phyloP scores from a whole-genome alignment of 2,113 vertebrate species.

The Siniperca chuatsi region DNA sequence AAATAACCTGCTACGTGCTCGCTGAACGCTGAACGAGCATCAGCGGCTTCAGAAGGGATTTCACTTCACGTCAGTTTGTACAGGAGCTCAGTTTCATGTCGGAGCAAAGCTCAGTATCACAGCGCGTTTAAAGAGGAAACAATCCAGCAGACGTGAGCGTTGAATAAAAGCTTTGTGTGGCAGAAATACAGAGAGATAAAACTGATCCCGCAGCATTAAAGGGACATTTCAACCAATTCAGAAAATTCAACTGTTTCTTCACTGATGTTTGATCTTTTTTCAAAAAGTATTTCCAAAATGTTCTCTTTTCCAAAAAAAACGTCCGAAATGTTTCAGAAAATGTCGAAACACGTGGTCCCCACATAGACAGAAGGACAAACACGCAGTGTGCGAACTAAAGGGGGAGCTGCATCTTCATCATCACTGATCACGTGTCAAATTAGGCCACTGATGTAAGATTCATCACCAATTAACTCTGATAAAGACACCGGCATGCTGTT shows the following conservation, averaged over 20 bases:
- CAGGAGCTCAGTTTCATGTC: background rate
- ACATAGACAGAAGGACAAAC: too few species aligned
- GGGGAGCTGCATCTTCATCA: too few species aligned
- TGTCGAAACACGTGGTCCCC: too few species aligned
- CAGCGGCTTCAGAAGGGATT: background rate
- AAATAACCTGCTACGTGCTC: background rate
- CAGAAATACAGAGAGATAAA: too few species aligned
- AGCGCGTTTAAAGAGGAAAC: background rate
- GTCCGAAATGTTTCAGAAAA: too few species aligned
- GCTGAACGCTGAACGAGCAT: slow-evolving; percentile 15
- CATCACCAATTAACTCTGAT: too few species aligned
- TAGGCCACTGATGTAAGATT: too few species aligned
- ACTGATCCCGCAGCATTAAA: background rate
- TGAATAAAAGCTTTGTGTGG: background rate
- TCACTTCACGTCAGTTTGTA: slow-evolving; percentile 8
- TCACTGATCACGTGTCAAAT: too few species aligned
- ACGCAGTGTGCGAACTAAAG: too few species aligned
- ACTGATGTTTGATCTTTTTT: background rate
- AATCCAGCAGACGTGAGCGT: background rate
- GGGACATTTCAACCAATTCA: background rate
- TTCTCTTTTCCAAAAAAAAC: too few species aligned
- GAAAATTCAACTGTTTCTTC: background rate
- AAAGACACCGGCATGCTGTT: too few species aligned
- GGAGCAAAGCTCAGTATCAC: background rate
- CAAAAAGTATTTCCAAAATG: too few species aligned